Base-by-base conservation (phyloP, 2,797 vertebrate genomes). In the Taenioides sp. region DNA sequence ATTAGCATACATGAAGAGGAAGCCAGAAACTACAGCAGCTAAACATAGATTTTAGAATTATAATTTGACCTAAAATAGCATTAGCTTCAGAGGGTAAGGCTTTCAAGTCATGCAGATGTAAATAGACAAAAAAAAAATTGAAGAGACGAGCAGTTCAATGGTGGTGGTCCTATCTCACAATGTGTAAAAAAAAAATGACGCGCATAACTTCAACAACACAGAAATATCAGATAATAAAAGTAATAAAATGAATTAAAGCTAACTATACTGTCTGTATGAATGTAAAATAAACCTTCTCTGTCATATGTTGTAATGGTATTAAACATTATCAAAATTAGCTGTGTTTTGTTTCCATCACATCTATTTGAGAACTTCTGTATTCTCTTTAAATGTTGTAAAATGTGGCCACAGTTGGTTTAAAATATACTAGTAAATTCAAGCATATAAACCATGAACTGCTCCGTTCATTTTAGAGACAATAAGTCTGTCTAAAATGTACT, bases 1-100 rank as follows among this genome's bases (percentile, higher is more conserved):
- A 89, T 92, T 93, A 88, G 87, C 84, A 88, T 81, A 85, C 82
- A 74, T 1, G 66, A 65, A 73, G 71, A 76, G 79, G 58, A 77
- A 79, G 63, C 76, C 73, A 83, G 78, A 84, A 88, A 85, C 74
- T 27, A 5, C 74, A 76, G 73, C 65, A 7, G 23, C 63, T 28
- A 52, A 66, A 66, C 23, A 31, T 31, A 52, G 47, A 50, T 52
- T 50, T 66, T 18, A 66, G 9, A 28, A 66, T 17, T 52, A 9
- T 20, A n/a, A n/a, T 22, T 47, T 25, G 23, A 47, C 40, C 37
- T 23, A 40, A 63, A 63, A 40, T 63, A 63, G 61, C 31, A 5
- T n/a, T 25, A 1, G 7, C 37, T 34, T 7, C 28, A 22, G 34
- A 0, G 4, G 17, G 28, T 9, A 4, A 31, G 59, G 17, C 61